Evolutionary conservation across 2,797 vertebrate genomes (phyloP).

Genomic region (Lateolabrax maculatus): DNA sequence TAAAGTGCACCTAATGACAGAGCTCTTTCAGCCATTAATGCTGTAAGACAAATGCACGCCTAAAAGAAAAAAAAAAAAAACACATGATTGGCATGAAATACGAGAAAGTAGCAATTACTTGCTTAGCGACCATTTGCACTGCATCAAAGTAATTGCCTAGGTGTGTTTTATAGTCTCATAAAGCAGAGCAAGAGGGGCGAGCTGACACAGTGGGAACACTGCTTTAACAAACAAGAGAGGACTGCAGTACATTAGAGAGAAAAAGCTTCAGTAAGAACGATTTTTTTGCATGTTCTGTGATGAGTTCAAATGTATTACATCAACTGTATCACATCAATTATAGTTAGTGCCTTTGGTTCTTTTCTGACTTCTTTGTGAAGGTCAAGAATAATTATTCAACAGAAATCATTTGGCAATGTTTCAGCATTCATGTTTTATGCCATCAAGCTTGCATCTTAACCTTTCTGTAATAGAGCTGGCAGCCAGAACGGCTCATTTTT

Average conservation of each 20-base stretch:
- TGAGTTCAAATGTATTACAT: too few relatives aligned
- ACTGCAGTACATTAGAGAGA: neutral
- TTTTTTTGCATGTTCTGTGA: neutral
- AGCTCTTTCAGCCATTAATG: slow-evolving; percentile 27
- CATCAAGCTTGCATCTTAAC: slow-evolving; percentile 16
- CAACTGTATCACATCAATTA: slow-evolving; percentile 8
- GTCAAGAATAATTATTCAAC: slow-evolving; percentile 12
- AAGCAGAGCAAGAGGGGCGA: slow-evolving; percentile 24
- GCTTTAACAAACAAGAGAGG: slow-evolving; percentile 3
- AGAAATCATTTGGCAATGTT: slow-evolving; percentile 9
- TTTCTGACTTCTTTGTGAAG: slow-evolving; percentile 14
- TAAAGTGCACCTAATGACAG: slow-evolving; percentile 54
- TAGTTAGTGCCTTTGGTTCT: neutral
- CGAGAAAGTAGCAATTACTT: slow-evolving; percentile 32
- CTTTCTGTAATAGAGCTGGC: slow-evolving; percentile 2
- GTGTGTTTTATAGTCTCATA: slow-evolving; percentile 37
- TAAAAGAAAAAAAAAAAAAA: slow-evolving; percentile 21
- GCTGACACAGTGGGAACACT: slow-evolving; percentile 16
- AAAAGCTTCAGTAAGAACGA: neutral
- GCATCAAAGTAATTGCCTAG: slow-evolving; percentile 30
- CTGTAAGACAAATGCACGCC: slow-evolving; percentile 29
- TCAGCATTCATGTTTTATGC: slow-evolving; percentile 1
- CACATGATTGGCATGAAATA: slow-evolving; percentile 33
- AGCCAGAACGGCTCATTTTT: neutral
- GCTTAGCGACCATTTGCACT: slow-evolving; percentile 43